Conservation (phyloP, 2,888 invertebrate genomes). For the Eupithecia exiguata region DNA sequence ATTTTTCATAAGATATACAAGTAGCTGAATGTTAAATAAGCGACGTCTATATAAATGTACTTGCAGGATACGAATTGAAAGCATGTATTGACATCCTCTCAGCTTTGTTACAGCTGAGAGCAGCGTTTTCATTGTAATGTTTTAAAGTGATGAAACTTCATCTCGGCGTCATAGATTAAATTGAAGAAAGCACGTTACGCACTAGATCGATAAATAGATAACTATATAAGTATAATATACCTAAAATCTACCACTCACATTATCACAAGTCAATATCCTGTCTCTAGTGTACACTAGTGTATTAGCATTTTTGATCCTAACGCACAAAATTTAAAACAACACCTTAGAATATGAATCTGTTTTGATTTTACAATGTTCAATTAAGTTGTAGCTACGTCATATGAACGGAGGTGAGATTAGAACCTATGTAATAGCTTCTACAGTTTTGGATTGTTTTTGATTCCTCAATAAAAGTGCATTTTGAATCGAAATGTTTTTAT, state of each 20-base stretch:
- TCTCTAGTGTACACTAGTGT: slow-evolving; percentile 36
- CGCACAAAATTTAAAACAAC: slow-evolving; percentile 56
- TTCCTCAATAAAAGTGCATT: slow-evolving; percentile 73
- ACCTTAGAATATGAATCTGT: slow-evolving; percentile 43
- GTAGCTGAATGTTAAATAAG: slow-evolving; percentile 64
- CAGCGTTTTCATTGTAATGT: not conserved
- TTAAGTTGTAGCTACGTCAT: slow-evolving; percentile 20
- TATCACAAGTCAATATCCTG: slow-evolving; percentile 34
- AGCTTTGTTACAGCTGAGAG: not conserved
- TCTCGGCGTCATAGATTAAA: slow-evolving; percentile 16
- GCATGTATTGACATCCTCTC: not conserved
- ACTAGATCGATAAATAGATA: slow-evolving; percentile 3
- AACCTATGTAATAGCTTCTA: slow-evolving; percentile 66
- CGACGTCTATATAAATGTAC: slow-evolving; percentile 45
- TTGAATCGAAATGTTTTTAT: slow-evolving; percentile 25
- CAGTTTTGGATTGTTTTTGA: slow-evolving; percentile 71
- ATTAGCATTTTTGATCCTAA: slow-evolving; percentile 42
- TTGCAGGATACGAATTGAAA: not conserved
- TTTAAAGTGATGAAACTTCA: not conserved
- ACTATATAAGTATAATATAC: slow-evolving; percentile 3
- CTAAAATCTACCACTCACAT: not conserved
- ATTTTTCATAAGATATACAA: slow-evolving; percentile 74
- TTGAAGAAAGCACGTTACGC: slow-evolving; percentile 24
- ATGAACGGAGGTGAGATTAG: slow-evolving; percentile 55
- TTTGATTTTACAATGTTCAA: slow-evolving; percentile 33